A percentile compares a stretch with the other conserved stretches of the same genome.
phyloP scores from a whole-genome alignment of 37 sponge, comb jelly and placozoan species.

The Oopsacas minuta region DNA sequence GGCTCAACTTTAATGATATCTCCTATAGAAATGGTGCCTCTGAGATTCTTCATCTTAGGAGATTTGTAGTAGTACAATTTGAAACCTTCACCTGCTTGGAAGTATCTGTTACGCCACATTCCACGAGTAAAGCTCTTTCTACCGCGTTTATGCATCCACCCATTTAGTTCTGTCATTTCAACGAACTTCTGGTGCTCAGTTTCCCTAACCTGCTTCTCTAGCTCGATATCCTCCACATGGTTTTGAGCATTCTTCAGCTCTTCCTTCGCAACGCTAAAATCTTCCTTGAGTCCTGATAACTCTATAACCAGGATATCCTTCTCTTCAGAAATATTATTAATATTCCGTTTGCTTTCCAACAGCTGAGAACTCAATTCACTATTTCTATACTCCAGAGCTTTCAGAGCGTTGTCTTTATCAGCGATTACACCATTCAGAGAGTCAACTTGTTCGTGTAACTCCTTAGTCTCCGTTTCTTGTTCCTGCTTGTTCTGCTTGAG shows the following conservation, averaged over 20 bases:
- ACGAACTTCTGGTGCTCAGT: constrained; percentile 10
- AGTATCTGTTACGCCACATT: not conserved
- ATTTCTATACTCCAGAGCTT: not conserved
- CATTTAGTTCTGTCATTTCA: not conserved
- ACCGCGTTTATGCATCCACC: constrained; percentile 8
- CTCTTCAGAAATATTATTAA: not conserved
- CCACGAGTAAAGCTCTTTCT: constrained; percentile 8
- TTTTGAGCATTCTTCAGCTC: not conserved
- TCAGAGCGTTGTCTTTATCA: not conserved
- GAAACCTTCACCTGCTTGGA: not conserved
- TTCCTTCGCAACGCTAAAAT: not conserved
- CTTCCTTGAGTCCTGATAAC: not conserved
- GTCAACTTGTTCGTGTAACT: constrained; percentile 4
- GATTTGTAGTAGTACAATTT: constrained; percentile 11
- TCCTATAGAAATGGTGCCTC: not conserved
- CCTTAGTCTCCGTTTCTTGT: not conserved
- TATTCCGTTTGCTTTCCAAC: not conserved
- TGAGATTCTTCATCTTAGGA: constrained; percentile 5
- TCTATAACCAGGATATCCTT: not conserved
- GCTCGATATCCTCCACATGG: not conserved
- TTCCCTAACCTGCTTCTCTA: not conserved
- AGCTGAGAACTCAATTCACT: not conserved
- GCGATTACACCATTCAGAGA: not conserved
- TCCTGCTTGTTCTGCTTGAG: not conserved
- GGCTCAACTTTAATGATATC: not conserved